Base-by-base conservation (phyloP, 2,797 vertebrate species). In the Catamblyrhynchus diadema region DNA sequence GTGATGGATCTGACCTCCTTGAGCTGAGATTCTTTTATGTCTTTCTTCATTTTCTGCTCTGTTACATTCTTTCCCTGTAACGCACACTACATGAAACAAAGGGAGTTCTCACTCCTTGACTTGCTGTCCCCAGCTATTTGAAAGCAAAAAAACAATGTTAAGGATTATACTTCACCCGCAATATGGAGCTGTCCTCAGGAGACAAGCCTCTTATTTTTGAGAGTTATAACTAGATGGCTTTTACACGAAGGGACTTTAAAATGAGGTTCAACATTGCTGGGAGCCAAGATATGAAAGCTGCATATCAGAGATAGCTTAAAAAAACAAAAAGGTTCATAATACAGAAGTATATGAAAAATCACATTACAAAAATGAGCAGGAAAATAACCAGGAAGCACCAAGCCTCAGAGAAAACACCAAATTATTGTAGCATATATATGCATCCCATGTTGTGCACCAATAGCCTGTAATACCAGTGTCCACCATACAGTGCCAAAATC, bases 1-100 rank as follows among this genome's bases (percentile, higher is more conserved):
- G 98, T 99, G 99, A 99, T 99, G 98, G 98, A 98, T 98, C 98
- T 99, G 99, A 99, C 99, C 99, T 99, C 99, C 99, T 99, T 98
- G 98, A 98, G 98, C 98, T 99, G 97, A 97, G 98, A 98, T 98
- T 98, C 99, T 99, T 99, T 99, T 98, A 99, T 99, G 99, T 99
- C 99, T 99, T 98, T 99, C 98, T 99, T 99, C 98, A 98, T 99
- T 99, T 99, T 99, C 98, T 98, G 98, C 98, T 99, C 98, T 98
- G 98, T 98, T 99, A 99, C 98, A 97, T 98, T 98, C 97, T 97
- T 97, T 96, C 97, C 96, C 96, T 96, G 98, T 97, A 96, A 98
- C 8, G 12, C 95, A 96, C 96, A 96, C 95, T 96, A 98, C 98
- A 98, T 98, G 97, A 98, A 98, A 98, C 98, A 98, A 98, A 98